Evolutionary conservation across 2,797 vertebrate species (phyloP).

Genomic region (Dallia pectoralis): DNA sequence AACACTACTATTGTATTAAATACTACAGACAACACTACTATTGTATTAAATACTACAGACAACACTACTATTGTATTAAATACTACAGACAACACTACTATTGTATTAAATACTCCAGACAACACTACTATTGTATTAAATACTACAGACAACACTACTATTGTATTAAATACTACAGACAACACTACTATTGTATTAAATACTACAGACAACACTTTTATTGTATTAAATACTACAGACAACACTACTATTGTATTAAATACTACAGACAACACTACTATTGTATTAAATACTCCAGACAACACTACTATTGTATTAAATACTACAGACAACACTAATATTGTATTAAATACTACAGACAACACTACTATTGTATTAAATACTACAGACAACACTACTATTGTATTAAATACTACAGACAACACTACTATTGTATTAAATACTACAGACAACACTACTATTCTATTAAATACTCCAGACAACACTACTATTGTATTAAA

Average conservation of each 20-base stretch:
- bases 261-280: too few relatives aligned
- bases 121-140: background rate
- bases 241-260: too few relatives aligned
- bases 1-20: too few relatives aligned
- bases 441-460: too few relatives aligned
- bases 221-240: too few relatives aligned
- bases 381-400: slow-evolving; percentile 24
- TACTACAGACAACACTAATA: slow-evolving; percentile 4
- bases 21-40: too few relatives aligned
- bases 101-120: slow-evolving; percentile 5
- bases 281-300: background rate
- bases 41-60: too few relatives aligned
- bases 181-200: slow-evolving; percentile 3
- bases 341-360: background rate
- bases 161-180: background rate
- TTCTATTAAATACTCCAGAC: too few relatives aligned
- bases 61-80: slow-evolving; percentile 11
- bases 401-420: background rate
- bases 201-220: too few relatives aligned
- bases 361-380: too few relatives aligned
- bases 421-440: slow-evolving; percentile 3
- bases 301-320: slow-evolving; percentile 10
- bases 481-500: too few relatives aligned
- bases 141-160: slow-evolving; percentile 24
- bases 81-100: slow-evolving; percentile 8